phyloP scores from a whole-genome alignment of 2,113 vertebrate genomes.

The Mesembrinibis cayennensis region DNA sequence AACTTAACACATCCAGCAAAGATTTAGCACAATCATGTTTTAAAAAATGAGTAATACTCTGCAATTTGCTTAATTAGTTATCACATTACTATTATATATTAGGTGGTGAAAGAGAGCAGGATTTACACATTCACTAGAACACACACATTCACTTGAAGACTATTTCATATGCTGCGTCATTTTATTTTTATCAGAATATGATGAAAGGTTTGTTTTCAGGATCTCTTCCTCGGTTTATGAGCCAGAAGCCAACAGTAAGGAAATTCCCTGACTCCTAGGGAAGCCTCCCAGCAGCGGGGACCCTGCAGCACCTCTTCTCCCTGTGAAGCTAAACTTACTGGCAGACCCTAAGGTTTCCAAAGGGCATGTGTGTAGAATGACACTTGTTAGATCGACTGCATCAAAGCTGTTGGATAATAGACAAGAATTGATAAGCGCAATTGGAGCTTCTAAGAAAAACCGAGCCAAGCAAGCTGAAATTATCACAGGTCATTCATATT shows the following conservation, averaged over 20 bases:
- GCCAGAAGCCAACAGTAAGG: background rate
- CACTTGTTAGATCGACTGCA: rapidly evolving
- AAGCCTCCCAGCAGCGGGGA: background rate
- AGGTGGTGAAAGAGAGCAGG: background rate
- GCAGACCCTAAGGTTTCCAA: background rate
- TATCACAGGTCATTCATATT: background rate
- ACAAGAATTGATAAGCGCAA: background rate
- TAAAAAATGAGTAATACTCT: conserved; percentile 57
- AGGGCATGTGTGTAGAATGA: rapidly evolving
- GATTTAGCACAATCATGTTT: conserved; percentile 53
- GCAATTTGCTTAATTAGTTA: conserved; percentile 62
- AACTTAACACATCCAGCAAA: conserved; percentile 47
- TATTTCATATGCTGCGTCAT: background rate
- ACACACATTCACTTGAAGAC: background rate
- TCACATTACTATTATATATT: conserved; percentile 27
- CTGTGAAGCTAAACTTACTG: background rate
- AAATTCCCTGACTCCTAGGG: background rate
- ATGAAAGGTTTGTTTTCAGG: background rate
- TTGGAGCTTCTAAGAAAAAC: background rate
- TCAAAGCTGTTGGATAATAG: background rate
- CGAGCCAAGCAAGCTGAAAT: background rate
- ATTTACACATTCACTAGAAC: background rate
- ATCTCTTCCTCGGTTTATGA: background rate
- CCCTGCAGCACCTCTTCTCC: background rate
- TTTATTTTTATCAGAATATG: background rate